These are phyloP conservation scores for Alcis repandata DNA, from an alignment of 2,888 invertebrate genomes.

Conservation along the genomic window DNA sequence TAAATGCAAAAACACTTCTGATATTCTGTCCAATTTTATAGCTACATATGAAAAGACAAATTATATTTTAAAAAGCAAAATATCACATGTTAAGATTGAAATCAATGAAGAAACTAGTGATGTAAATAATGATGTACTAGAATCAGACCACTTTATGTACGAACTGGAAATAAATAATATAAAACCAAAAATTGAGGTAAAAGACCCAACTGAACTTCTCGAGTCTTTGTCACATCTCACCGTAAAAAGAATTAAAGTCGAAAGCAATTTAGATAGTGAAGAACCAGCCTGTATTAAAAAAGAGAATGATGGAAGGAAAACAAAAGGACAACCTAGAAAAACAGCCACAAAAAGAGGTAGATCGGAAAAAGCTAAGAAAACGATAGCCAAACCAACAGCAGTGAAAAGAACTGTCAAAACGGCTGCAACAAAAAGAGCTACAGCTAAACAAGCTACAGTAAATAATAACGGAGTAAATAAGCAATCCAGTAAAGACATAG, in stretches of 20 bases:
- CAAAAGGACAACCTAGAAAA: not conserved
- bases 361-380: too few species aligned
- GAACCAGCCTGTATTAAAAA: not conserved
- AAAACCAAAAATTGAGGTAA: not conserved
- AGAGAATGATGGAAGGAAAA: not conserved
- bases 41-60: slow-evolving; percentile 9
- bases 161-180: slow-evolving; percentile 2
- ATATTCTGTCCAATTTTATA: slow-evolving; percentile 17
- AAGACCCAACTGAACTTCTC: too few species aligned
- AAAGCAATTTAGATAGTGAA: too few species aligned
- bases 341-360: not conserved
- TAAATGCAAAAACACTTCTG: slow-evolving; percentile 18
- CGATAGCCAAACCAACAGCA: too few species aligned
- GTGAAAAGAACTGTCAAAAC: too few species aligned
- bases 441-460: too few species aligned
- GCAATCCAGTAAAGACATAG: too few species aligned
- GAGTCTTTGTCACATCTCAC: too few species aligned
- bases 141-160: slow-evolving; percentile 5
- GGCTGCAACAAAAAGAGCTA: too few species aligned
- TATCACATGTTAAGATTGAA: slow-evolving; percentile 22
- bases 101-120: not conserved
- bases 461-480: too few species aligned
- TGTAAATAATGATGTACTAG: not conserved
- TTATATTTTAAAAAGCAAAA: slow-evolving; percentile 7
- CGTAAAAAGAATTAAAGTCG: too few species aligned